Evolutionary conservation across 2,113 vertebrate genomes (phyloP), one percentile per base, ranked within the genome.

Genomic region (Sander vitreus): DNA sequence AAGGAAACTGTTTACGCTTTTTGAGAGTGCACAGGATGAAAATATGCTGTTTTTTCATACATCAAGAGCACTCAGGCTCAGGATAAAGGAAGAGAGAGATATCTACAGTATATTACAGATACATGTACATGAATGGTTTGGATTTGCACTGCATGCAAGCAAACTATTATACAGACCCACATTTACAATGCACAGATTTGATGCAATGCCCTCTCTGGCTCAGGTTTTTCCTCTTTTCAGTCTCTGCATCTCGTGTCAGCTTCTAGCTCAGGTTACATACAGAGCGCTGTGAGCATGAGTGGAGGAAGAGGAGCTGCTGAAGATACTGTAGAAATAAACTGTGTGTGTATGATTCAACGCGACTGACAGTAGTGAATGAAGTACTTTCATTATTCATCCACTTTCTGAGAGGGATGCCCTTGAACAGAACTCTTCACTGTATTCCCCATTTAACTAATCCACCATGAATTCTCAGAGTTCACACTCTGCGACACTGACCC

Each of bases 351-450:
- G 19, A 57, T 19, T 71, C 25, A 27, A 59, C 14, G 43, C 33
- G 47, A 55, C n/a, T 36, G 53, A 64, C 30, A 67, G 62, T 7
- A 19, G 30, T 48, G 33, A 59, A 71, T 33, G 53, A 78, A 30
- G 7, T 5, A 19, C 58, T 77, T 76, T 58, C 18, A 85, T 83
- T 71, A 83, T 80, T 83, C 45, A 70, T 70, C 39, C 62, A 62
- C 48, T 73, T 62, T 85, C 21, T 0, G n/a, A 55, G 48, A 48
- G 48, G 71, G 68, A 73, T 70, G 84, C 48, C 73, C 76, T 80
- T 68, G n/a, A 78, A 77, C 9, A 39, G 16, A 19, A 12, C 19
- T 67, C 39, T 36, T 47, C 6, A 45, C 68, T 48, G 27, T 60
- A 54, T 39, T 65, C 33, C 50, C 13, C 10, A 9, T 55, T 71